A percentile compares a stretch with the other conserved stretches of the same genome.
Conservation (phyloP, 1,140 invertebrate species). For the Bombus difficillimus region DNA sequence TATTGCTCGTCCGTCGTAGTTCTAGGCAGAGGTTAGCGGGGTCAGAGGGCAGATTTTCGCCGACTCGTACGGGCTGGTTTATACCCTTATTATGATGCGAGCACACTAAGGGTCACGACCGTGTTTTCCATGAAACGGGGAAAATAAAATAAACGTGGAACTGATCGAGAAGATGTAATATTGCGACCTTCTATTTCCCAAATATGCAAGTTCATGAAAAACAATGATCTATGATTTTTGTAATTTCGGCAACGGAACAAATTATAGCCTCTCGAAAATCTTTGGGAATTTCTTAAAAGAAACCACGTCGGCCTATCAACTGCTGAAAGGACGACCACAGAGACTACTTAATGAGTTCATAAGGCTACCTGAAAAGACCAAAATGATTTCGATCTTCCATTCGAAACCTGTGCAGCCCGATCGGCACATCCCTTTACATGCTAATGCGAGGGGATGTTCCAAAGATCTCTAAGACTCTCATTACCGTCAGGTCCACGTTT, state of each 20-base stretch:
- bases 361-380: slow-evolving; percentile 54
- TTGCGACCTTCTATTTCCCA: not conserved
- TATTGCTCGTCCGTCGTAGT: slow-evolving; percentile 67
- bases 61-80: slow-evolving; percentile 55
- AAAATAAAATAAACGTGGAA: slow-evolving; percentile 2
- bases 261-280: not conserved
- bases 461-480: slow-evolving; percentile 64
- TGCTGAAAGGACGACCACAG: not conserved
- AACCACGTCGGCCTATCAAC: not conserved
- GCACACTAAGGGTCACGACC: slow-evolving; percentile 21
- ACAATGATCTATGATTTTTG: not conserved
- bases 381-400: slow-evolving; percentile 36
- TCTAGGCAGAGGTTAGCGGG: slow-evolving; percentile 65
- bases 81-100: slow-evolving; percentile 67
- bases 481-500: slow-evolving; percentile 62
- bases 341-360: slow-evolving; percentile 41
- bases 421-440: slow-evolving; percentile 55
- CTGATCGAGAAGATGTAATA: not conserved
- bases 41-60: slow-evolving; percentile 67
- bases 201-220: not conserved
- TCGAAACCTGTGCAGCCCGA: not conserved
- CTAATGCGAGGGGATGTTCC: slow-evolving; percentile 48
- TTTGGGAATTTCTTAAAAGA: too few relatives aligned
- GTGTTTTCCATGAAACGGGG: slow-evolving; percentile 23
- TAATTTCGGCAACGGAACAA: not conserved